Base-by-base conservation (phyloP, 2,797 vertebrate genomes). In the Linurgus olivaceus region DNA sequence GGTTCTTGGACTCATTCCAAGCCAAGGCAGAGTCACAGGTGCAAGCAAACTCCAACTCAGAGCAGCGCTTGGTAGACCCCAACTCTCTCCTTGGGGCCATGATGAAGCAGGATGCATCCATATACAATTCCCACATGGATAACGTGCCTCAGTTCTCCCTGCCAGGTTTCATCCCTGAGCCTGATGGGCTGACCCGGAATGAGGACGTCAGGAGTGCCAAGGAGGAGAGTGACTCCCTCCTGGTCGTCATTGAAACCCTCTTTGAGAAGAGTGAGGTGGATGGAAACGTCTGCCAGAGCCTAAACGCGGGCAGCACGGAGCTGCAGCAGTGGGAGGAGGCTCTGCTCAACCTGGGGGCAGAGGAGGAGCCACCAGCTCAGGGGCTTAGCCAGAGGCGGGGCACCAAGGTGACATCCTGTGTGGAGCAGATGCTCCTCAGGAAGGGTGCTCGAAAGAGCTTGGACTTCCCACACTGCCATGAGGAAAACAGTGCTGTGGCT, bases 61-160 rank as follows among this genome's bases (percentile, higher is more conserved):
- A 90, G 50, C 97, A 95, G 24, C 5, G 52, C 1, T 91, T 83
- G 0, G 70, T 98, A 51, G 97, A 98, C 72, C 98, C 98, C 1
- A 97, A 88, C 72, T 98, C 98, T 57, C 96, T 98, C 19, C 95
- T 98, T 3, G 98, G 98, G 67, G 98, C 98, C 2, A 96, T 98
- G 84, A 98, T 98, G 98, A 98, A 97, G 88, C 98, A 99, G 96
- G 98, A 98, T 29, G 94, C 98, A 81, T 98, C 98, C 3, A 96
- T 98, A 51, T 98, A 98, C 5, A 94, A 97, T 51, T 98, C 97
- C 89, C 98, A 97, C 5, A 44, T 97, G 2, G 97, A 97, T 29
- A 48, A 94, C 2, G 31, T 97, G 67, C 77, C 71, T 52, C 86
- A 94, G 82, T 55, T 79, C 45, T 66, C 92, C 94, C 96, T 90